These are phyloP conservation scores for Mnemiopsis leidyi DNA, from an alignment of 37 sponge, comb jelly and placozoan genomes.

Conservation along the genomic window DNA sequence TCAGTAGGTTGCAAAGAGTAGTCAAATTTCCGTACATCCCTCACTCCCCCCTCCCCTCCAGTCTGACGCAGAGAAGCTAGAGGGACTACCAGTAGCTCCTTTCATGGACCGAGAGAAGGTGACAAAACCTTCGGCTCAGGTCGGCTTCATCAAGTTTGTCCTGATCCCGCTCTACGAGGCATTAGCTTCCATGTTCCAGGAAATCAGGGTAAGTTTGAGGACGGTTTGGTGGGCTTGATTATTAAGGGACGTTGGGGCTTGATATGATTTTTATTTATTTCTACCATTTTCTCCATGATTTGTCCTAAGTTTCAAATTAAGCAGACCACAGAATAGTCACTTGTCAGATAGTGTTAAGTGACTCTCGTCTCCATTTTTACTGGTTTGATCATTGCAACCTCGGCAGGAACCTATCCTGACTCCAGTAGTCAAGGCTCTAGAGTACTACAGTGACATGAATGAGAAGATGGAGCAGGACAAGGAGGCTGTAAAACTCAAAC, in stretches of 20 bases:
- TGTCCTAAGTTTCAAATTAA: too few relatives aligned
- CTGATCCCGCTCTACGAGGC: slow-evolving; percentile 80
- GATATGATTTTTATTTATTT: too few relatives aligned
- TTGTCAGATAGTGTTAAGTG: too few relatives aligned
- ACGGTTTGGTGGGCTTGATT: too few relatives aligned
- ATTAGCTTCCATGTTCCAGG: slow-evolving; percentile 35
- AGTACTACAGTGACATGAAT: slow-evolving; percentile 16
- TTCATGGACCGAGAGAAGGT: slow-evolving; percentile 91
- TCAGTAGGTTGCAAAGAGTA: too few relatives aligned
- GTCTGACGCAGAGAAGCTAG: slow-evolving; percentile 81
- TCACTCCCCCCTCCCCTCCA: too few relatives aligned
- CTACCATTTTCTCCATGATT: too few relatives aligned
- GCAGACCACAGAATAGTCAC: too few relatives aligned
- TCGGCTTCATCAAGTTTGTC: slow-evolving; percentile 83
- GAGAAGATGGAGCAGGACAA: background rate
- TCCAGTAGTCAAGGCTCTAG: background rate
- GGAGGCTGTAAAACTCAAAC: background rate
- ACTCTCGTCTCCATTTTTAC: background rate
- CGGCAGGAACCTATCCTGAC: slow-evolving; percentile 21
- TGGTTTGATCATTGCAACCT: too few relatives aligned
- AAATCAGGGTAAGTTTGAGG: slow-evolving; percentile 40
- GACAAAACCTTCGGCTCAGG: slow-evolving; percentile 79
- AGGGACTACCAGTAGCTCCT: slow-evolving; percentile 85
- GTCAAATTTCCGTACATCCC: too few relatives aligned
- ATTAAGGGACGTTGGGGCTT: too few relatives aligned